A percentile compares a stretch with the other conserved stretches of the same genome.
Evolutionary conservation across 2,113 vertebrate genomes (phyloP).

Genomic region (Tursiops truncatus): DNA sequence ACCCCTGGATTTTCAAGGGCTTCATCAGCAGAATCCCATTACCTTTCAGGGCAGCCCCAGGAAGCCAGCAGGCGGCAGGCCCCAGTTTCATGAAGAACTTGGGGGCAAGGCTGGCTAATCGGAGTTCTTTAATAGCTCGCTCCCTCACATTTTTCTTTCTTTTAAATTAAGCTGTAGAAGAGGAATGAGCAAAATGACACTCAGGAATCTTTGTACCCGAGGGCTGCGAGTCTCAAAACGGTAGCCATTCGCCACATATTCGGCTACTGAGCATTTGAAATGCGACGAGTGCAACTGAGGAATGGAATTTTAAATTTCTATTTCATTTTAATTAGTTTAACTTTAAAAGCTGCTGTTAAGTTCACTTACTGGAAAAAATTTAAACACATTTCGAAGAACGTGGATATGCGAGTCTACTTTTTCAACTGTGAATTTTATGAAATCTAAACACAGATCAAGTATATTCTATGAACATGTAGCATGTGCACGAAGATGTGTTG

Average conservation of each 20-base stretch:
- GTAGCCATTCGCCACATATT: not conserved
- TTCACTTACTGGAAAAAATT: not conserved
- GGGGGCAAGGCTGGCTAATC: not conserved
- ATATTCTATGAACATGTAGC: slow-evolving; percentile 15
- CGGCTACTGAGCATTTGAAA: not conserved
- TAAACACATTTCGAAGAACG: not conserved
- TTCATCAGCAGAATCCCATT: slow-evolving; percentile 38
- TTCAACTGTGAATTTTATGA: slow-evolving; percentile 13
- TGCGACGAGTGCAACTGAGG: not conserved
- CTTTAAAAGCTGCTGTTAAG: not conserved
- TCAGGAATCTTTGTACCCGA: slow-evolving; percentile 20
- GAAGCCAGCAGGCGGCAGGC: slow-evolving; percentile 33
- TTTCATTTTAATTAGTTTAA: slow-evolving; percentile 30
- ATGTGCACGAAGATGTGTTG: not conserved
- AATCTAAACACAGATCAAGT: not conserved
- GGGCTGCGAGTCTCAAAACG: not conserved
- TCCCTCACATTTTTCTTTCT: not conserved
- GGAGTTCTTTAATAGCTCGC: not conserved
- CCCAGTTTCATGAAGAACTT: not conserved
- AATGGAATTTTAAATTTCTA: not conserved
- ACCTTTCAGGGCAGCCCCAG: not conserved
- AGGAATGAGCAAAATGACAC: not conserved
- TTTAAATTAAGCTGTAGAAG: slow-evolving; percentile 12
- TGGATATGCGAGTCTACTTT: not conserved
- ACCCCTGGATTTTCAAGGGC: slow-evolving; percentile 26